Evolutionary conservation across 2,888 invertebrate genomes (phyloP).

Genomic region (Drosophila maculinotata): DNA sequence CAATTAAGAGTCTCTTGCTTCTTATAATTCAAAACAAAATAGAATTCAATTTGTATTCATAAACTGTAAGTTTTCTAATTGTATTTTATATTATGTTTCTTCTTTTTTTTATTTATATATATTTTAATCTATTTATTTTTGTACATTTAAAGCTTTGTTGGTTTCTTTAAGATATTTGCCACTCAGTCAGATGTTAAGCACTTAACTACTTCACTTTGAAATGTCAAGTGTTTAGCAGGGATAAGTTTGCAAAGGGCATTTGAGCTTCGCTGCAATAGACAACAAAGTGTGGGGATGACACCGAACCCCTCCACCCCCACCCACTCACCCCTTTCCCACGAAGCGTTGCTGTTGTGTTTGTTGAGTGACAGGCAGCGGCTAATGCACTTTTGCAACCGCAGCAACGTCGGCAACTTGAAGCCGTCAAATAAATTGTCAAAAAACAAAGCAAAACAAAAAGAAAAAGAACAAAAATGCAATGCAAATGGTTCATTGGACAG

Average conservation of each 20-base stretch:
- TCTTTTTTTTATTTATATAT: too few relatives aligned
- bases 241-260: neutral
- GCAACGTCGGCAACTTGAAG: slow-evolving; percentile 81
- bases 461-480: slow-evolving; percentile 42
- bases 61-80: too few relatives aligned
- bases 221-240: neutral
- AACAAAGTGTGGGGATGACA: slow-evolving; percentile 12
- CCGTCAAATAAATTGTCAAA: slow-evolving; percentile 78
- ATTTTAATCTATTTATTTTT: neutral
- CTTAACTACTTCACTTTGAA: slow-evolving; percentile 2
- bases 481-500: slow-evolving; percentile 2
- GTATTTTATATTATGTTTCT: too few relatives aligned
- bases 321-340: neutral
- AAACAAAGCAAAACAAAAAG: slow-evolving; percentile 27
- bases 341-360: slow-evolving; percentile 21
- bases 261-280: slow-evolving; percentile 1
- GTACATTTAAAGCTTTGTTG: neutral
- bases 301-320: too few relatives aligned
- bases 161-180: neutral
- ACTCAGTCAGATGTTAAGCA: neutral
- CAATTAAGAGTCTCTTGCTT: too few relatives aligned
- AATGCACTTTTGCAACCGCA: slow-evolving; percentile 85
- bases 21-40: too few relatives aligned
- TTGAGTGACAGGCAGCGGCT: slow-evolving; percentile 80
- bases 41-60: too few relatives aligned